A percentile compares a stretch with the other conserved stretches of the same genome.
phyloP scores from a whole-genome alignment of 92 coral and sea anemone genomes.

The Epizoanthus illoricatus region DNA sequence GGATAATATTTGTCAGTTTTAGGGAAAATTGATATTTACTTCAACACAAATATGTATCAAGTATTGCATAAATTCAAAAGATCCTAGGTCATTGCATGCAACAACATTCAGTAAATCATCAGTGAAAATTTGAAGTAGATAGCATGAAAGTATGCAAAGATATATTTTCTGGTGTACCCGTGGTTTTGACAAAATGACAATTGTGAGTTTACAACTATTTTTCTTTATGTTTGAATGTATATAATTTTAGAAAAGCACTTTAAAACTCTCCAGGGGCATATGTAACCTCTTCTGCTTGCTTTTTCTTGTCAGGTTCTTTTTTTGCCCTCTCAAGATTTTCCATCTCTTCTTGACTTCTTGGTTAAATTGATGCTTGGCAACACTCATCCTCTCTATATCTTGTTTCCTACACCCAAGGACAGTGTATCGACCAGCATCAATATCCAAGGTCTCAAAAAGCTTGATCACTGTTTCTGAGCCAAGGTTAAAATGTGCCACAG shows the following conservation, averaged over 20 bases:
- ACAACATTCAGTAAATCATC: too few relatives aligned
- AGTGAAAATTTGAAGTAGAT: too few relatives aligned
- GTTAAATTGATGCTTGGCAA: slow-evolving; percentile 17
- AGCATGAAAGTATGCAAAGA: too few relatives aligned
- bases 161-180: too few relatives aligned
- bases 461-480: slow-evolving; percentile 23
- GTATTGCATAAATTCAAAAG: too few relatives aligned
- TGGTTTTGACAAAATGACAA: too few relatives aligned
- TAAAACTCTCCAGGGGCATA: slow-evolving; percentile 46
- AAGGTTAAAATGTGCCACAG: slow-evolving; percentile 47
- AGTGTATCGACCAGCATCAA: slow-evolving; percentile 27
- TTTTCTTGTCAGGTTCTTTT: slow-evolving; percentile 36
- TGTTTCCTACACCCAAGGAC: slow-evolving; percentile 5
- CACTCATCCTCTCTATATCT: slow-evolving; percentile 9
- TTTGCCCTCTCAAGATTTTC: slow-evolving; percentile 27
- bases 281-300: slow-evolving; percentile 37
- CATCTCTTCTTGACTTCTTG: slow-evolving; percentile 37
- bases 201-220: too few relatives aligned
- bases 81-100: too few relatives aligned
- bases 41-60: too few relatives aligned
- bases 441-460: slow-evolving; percentile 20
- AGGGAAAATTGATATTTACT: too few relatives aligned
- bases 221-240: too few relatives aligned
- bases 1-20: too few relatives aligned
- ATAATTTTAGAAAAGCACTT: not conserved